Conservation (phyloP, 1,140 invertebrate genomes). For the Aphelinus atriplicis region DNA sequence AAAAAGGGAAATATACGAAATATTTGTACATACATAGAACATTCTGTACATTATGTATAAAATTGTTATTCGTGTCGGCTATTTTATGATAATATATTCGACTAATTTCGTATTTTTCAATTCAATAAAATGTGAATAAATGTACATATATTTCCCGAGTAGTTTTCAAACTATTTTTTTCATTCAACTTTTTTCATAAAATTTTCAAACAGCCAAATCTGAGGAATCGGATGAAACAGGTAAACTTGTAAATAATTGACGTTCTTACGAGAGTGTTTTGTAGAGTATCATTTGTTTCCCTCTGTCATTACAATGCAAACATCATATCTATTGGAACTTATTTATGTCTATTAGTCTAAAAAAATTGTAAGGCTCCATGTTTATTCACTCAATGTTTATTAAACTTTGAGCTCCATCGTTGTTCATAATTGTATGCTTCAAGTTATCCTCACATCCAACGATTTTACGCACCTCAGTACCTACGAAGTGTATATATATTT, state of each 20-base stretch:
- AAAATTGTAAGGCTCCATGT: neutral
- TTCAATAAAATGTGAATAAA: neutral
- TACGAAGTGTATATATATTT: no score
- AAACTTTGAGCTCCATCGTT: no score
- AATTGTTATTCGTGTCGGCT: no score
- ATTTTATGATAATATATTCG: no score
- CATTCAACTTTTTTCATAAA: slow-evolving; percentile 18
- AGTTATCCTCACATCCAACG: no score
- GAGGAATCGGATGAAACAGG: slow-evolving; percentile 60
- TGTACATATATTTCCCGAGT: slow-evolving; percentile 14
- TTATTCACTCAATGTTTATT: no score
- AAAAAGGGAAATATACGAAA: no score
- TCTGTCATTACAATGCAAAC: no score
- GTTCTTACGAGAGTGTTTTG: neutral
- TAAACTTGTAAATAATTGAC: slow-evolving; percentile 46
- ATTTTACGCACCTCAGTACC: no score
- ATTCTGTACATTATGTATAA: no score
- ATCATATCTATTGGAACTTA: slow-evolving; percentile 1
- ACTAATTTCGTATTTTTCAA: no score
- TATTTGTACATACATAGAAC: neutral
- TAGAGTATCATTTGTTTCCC: neutral
- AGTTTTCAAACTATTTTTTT: slow-evolving; percentile 16
- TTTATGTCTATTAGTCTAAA: slow-evolving; percentile 12
- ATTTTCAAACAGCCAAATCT: slow-evolving; percentile 58
- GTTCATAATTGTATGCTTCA: no score